Percentiles rank a stretch among this genome's conserved stretches.
phyloP scores from a whole-genome alignment of 2,797 vertebrate species.

The Gallinago stenura region DNA sequence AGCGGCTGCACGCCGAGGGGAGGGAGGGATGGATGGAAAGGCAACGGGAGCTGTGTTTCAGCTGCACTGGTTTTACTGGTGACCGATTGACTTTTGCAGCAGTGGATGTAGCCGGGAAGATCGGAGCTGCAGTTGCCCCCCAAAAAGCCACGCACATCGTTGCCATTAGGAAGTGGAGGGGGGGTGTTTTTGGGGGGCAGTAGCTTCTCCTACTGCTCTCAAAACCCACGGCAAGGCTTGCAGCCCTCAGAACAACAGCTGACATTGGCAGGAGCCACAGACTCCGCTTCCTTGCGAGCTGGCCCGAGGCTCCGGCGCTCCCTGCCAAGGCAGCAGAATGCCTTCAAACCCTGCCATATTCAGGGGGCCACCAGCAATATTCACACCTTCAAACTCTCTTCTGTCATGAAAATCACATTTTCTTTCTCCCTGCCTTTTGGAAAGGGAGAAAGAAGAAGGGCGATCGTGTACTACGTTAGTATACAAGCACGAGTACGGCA shows the following conservation, averaged over 20 bases:
- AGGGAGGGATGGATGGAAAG: neutral
- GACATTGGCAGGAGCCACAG: slow-evolving; percentile 41
- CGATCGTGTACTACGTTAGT: neutral
- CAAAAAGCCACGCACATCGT: neutral
- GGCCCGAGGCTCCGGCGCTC: slow-evolving; percentile 7
- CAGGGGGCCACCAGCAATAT: slow-evolving; percentile 5
- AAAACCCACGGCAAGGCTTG: neutral
- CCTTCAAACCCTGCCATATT: slow-evolving; percentile 51
- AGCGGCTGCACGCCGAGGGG: neutral
- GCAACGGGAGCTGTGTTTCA: slow-evolving; percentile 14
- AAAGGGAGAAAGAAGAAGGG: neutral
- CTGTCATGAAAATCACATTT: neutral
- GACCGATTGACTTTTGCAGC: neutral
- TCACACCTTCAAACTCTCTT: slow-evolving; percentile 6
- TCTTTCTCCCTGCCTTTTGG: slow-evolving; percentile 1
- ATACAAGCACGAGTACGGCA: neutral
- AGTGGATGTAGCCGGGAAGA: neutral
- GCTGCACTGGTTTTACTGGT: neutral
- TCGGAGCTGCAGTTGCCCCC: neutral
- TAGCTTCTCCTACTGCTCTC: neutral
- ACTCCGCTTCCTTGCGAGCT: slow-evolving; percentile 27
- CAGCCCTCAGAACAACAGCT: slow-evolving; percentile 44
- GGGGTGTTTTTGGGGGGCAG: neutral
- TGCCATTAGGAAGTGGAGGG: neutral
- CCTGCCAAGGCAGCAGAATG: slow-evolving; percentile 61